These are phyloP conservation scores for Hippopotamus amphibius DNA, from an alignment of 2,113 vertebrate genomes.

Conservation along the genomic window DNA sequence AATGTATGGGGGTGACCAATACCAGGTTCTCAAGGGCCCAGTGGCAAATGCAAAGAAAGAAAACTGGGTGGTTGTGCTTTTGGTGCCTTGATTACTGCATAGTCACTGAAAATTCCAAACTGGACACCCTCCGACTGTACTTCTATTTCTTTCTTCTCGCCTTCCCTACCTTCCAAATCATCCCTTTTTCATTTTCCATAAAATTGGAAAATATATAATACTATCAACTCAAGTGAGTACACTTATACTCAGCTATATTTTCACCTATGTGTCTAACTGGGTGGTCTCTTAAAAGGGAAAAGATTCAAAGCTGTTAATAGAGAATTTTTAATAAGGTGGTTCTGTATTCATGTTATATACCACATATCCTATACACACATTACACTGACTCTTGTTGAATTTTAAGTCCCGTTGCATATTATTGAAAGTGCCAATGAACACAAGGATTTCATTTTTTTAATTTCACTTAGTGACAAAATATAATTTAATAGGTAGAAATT, in stretches of 20 bases:
- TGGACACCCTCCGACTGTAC: neutral
- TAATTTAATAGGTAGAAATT: neutral
- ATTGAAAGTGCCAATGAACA: neutral
- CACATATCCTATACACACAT: neutral
- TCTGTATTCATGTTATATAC: neutral
- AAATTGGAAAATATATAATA: neutral
- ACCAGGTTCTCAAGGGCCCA: neutral
- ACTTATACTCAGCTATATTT: neutral
- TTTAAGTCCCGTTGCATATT: neutral
- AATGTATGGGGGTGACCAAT: neutral
- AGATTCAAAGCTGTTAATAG: neutral
- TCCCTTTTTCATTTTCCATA: neutral
- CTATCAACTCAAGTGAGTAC: neutral
- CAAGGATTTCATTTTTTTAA: conserved; percentile 22
- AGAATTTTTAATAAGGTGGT: neutral
- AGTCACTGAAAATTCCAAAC: neutral
- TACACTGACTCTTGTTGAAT: neutral
- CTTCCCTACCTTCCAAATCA: neutral
- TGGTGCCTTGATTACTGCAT: neutral
- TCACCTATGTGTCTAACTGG: neutral
- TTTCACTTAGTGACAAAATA: neutral
- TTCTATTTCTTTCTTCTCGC: neutral
- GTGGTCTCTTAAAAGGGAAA: neutral
- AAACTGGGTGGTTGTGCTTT: neutral
- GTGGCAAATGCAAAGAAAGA: neutral